Base-by-base conservation (phyloP, 2,888 invertebrate species). In the Pristionchus entomophagus region DNA sequence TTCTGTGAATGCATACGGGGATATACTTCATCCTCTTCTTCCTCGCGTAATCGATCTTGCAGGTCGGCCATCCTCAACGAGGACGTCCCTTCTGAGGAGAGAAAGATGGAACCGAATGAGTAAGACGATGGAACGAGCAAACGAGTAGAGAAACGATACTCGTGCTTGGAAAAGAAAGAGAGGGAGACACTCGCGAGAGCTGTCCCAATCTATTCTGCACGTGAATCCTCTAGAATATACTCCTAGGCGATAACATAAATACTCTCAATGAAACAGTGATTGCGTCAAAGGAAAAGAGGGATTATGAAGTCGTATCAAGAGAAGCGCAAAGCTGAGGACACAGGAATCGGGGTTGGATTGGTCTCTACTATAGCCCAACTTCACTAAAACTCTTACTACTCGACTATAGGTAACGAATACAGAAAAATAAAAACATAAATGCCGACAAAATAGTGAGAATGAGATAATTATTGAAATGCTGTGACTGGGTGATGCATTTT, bases 1-100 rank as follows among this genome's bases (percentile, higher is more conserved):
- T 78, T 78, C 78, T 45, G 78, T 26, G 78, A 29, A 32, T 56
- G 56, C 14, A 59, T 32, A 29, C 83, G 83, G 32, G 83, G 83
- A 62, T 83, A 83, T 29, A 83, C 83, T 38, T 83, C 83, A 41
- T 83, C 83, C 29, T 83, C 83, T 22, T 83, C 62, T 45, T 83
- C 62, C n/a, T n/a, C 45, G 12, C 53, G 19, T 26, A 83, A 65
- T 83, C 62, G 83, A 83, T 59, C 83, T 41, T 45, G n/a, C n/a
- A n/a, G 49, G 14, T 83, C 83, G 26, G 83, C 19, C 45, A 49
- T 32, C 83, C 14, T 83, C 59, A n/a, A 69, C 49, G 62, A 83
- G n/a, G 81, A 81, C 17, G 32, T 81, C 56, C 81, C 81, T 53
- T 49, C 81, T 81, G 51, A 56, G 56, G 41, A 56, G n/a, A n/a